These are phyloP conservation scores for Drosophila heteroneura DNA, from an alignment of 2,888 invertebrate genomes.

Conservation along the genomic window DNA sequence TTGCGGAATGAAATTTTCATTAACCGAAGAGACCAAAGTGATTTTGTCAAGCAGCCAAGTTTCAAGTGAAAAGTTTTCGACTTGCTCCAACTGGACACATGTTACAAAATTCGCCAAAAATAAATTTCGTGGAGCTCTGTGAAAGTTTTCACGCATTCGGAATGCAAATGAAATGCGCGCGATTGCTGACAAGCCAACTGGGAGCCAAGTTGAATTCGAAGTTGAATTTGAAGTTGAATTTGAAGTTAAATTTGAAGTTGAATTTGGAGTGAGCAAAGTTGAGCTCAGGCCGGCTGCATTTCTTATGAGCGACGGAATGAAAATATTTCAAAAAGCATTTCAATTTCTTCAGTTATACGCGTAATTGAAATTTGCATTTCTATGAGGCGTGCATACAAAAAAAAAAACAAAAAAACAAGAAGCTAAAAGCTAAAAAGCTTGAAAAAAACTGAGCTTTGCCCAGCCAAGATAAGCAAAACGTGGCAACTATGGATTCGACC, in stretches of 20 bases:
- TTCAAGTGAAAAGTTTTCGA: constrained; percentile 74
- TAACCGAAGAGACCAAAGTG: constrained; percentile 77
- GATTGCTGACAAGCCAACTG: constrained; percentile 65
- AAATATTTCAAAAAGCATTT: constrained; percentile 76
- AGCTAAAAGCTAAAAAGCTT: background rate
- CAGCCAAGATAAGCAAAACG: constrained; percentile 45
- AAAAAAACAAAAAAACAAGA: constrained; percentile 1
- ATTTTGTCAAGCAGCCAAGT: constrained; percentile 59
- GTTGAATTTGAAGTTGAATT: constrained; percentile 23
- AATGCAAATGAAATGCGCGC: constrained; percentile 79
- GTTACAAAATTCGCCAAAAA: constrained; percentile 78
- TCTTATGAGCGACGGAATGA: constrained; percentile 67
- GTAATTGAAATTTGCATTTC: constrained; percentile 81
- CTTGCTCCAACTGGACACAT: constrained; percentile 75
- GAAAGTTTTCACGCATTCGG: constrained; percentile 69
- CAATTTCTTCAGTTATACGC: constrained; percentile 75
- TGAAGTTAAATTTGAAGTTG: constrained; percentile 16
- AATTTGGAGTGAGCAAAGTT: constrained; percentile 46
- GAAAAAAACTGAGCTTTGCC: constrained; percentile 29
- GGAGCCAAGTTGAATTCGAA: constrained; percentile 17
- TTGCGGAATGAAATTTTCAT: constrained; percentile 72
- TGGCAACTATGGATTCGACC: constrained; percentile 16
- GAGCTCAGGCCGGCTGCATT: constrained; percentile 65
- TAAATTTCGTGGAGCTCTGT: constrained; percentile 62
- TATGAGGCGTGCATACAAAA: constrained; percentile 54